Evolutionary conservation across 2,113 vertebrate species (phyloP), one percentile per base, ranked within the genome.

Genomic region (Dasyornis broadbenti): DNA sequence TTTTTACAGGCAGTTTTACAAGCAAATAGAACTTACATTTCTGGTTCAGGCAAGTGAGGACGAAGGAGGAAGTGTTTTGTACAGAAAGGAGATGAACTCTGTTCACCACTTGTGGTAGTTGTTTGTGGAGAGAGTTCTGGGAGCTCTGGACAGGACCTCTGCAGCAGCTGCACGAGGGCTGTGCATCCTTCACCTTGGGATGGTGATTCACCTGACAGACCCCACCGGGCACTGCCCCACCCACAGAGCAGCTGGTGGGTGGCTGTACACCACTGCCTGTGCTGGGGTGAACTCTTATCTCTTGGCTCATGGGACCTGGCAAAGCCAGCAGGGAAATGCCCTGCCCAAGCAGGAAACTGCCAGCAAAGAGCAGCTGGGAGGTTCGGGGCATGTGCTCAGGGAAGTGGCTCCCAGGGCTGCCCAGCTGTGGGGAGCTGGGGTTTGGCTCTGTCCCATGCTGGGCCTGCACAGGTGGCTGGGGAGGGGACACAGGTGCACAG

Each of bases 251-350:
- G 80, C 80, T 47, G 68, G 9, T 24, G 44, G 1, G 7, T 1
- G 20, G 9, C 56, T 50, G 53, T 8, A 47, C 72, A 11, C 0
- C 0, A 5, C 44, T 59, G 61, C 26, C 7, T 7, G 22, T 5
- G 10, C 82, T 47, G 26, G 15, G 56, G 4, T 12, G 76, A 72
- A 57, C 88, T 75, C 69, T 52, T 27, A 13, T 1, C 68, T 44
- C 5, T 28, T 3, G 12, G 31, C 52, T 83, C 15, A 1, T 1
- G 18, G n/a, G 13, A 24, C 12, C 52, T 60, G 86, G 37, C n/a
- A 77, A 37, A 82, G 37, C 0, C 5, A 69, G 57, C 79, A 53
- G 57, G 39, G 64, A 53, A 52, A 63, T 33, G 64, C 45, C 56
- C 37, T 56, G 30, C 40, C 59, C 71, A 50, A 49, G 82, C 79